These are phyloP conservation scores for Ptilorrhoa leucosticta DNA, from an alignment of 2,113 vertebrate genomes.

Conservation along the genomic window DNA sequence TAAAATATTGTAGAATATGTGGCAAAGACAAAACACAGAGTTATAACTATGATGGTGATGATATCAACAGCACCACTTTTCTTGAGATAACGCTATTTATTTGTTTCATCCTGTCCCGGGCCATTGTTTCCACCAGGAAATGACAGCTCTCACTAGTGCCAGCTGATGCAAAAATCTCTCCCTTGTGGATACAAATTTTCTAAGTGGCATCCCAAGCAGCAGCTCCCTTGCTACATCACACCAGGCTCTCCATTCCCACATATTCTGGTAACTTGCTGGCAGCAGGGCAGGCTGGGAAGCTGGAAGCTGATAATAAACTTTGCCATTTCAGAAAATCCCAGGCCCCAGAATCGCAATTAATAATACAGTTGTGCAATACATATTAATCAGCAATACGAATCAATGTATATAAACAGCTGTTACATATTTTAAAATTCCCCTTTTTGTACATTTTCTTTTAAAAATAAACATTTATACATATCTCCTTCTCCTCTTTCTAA, in stretches of 20 bases:
- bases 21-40: conserved; percentile 70
- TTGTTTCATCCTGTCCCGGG: background rate
- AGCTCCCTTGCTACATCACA: background rate
- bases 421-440: conserved; percentile 83
- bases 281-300: conserved; percentile 55
- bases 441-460: conserved; percentile 82
- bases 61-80: conserved; percentile 69
- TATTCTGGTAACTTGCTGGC: conserved; percentile 9
- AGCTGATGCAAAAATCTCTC: conserved; percentile 12
- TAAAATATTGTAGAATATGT: conserved; percentile 67
- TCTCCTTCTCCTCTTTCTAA: conserved; percentile 80
- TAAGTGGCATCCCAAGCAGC: background rate
- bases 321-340: conserved; percentile 60
- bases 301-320: background rate
- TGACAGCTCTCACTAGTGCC: conserved; percentile 6
- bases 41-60: conserved; percentile 67
- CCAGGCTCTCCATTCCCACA: conserved; percentile 31
- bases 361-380: conserved; percentile 83
- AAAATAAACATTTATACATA: conserved; percentile 87
- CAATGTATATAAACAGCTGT: conserved; percentile 85
- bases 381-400: conserved; percentile 88
- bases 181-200: background rate
- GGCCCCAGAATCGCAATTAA: conserved; percentile 63
- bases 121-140: background rate
- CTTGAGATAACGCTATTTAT: conserved; percentile 64